Conservation (phyloP, 2,113 vertebrate genomes). For the Ictalurus punctatus region DNA sequence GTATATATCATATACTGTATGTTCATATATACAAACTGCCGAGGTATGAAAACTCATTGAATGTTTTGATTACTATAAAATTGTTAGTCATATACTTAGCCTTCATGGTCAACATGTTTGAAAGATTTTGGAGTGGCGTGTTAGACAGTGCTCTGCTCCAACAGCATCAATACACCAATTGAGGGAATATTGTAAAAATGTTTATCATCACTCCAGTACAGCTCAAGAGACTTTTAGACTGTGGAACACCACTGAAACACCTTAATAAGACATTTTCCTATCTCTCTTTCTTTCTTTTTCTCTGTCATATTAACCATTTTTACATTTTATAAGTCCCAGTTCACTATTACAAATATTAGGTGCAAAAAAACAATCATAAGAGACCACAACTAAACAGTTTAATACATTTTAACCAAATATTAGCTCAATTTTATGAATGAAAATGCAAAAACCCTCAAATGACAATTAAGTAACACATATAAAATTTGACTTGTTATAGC, state of each 20-base stretch:
- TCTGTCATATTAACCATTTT: neutral
- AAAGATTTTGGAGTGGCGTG: neutral
- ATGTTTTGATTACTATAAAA: neutral
- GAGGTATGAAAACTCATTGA: neutral
- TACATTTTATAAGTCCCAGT: neutral
- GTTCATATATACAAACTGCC: neutral
- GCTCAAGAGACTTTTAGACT: neutral
- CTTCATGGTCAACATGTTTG: neutral
- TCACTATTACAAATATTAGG: neutral
- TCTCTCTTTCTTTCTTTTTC: neutral
- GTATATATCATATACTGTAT: neutral
- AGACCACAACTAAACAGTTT: neutral
- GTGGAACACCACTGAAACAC: neutral
- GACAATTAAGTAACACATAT: neutral
- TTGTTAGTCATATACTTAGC: too few relatives aligned
- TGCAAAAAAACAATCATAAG: neutral
- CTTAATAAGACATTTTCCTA: neutral
- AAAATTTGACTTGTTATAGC: neutral
- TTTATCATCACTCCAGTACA: neutral
- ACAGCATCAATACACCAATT: neutral
- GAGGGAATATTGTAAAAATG: neutral
- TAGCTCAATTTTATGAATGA: neutral
- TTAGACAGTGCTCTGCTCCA: neutral
- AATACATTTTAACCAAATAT: neutral
- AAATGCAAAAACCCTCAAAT: neutral